Base-by-base conservation (phyloP, 2,113 vertebrate species). In the Clarias batrachus region DNA sequence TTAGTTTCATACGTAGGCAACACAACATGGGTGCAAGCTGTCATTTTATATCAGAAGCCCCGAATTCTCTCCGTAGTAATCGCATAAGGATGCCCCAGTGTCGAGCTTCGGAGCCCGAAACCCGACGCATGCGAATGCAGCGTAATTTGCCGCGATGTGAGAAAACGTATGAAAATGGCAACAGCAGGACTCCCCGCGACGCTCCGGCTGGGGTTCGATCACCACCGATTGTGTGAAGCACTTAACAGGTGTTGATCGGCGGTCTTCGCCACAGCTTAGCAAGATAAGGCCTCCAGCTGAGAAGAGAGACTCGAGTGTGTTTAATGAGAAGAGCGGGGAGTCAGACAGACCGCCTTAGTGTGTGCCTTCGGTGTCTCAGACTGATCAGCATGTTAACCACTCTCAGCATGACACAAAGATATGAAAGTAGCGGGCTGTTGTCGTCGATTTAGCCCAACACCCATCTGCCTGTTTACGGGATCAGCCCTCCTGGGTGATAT, bases 261-360 rank as follows among this genome's bases (percentile, higher is more conserved):
- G 73, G 89, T 88, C 88, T 89, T 87, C 82, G 59, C 70, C 27
- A 41, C 70, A 88, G 89, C 89, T 92, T 89, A 88, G 88, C 88
- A 91, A 91, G 91, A 91, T 94, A 91, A 92, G 91, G 90, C 87
- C 92, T 87, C 95, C 95, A 88, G 89, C 93, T 89, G 94, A 92
- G 94, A 92, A 92, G 91, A 91, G 92, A 95, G 92, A 95, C 94
- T 94, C 91, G 87, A 5, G 91, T 89, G 80, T 85, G 86, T 96
- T 94, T 97, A 97, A 97, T 96, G 96, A 96, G 94, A 93, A 94
- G 93, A 93, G 92, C 89, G 30, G 91, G 92, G 94, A 96, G 94
- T 92, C 93, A 92, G 93, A 90, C 94, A 94, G 92, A 91, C 94
- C 95, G 93, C 92, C 94, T 91, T 88, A 91, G 90, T 91, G 92